A percentile compares a stretch with the other conserved stretches of the same genome.
Evolutionary conservation across 2,797 vertebrate genomes (phyloP).

Genomic region (Sebastes dallii): DNA sequence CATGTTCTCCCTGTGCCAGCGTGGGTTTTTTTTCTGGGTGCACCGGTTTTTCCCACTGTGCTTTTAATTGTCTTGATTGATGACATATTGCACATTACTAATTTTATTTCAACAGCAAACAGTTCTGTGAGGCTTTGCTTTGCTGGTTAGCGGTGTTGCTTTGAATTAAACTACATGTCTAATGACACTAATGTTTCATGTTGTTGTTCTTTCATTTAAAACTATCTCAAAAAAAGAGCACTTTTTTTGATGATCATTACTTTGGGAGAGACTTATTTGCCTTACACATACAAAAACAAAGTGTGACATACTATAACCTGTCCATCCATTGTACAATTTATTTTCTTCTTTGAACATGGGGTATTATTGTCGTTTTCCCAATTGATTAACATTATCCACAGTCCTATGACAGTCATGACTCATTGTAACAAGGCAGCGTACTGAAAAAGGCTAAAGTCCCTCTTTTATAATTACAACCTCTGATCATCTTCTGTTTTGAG

Average conservation of each 20-base stretch:
- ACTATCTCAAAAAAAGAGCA: not conserved
- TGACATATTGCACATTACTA: not conserved
- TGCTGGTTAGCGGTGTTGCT: not conserved
- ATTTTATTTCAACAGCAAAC: not conserved
- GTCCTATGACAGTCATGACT: constrained; percentile 34
- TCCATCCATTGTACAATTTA: constrained; percentile 51
- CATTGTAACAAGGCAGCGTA: constrained; percentile 50
- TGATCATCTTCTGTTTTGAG: not conserved
- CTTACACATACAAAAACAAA: not conserved
- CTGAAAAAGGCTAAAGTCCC: constrained; percentile 19
- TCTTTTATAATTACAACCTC: not conserved
- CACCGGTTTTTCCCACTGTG: not conserved
- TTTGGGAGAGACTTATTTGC: not conserved
- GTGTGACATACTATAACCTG: not conserved
- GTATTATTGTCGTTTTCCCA: constrained; percentile 46
- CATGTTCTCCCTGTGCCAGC: not conserved
- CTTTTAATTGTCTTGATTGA: not conserved
- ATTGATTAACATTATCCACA: constrained; percentile 19
- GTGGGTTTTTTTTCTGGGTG: not conserved
- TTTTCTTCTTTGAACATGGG: constrained; percentile 39
- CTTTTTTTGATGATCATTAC: not conserved
- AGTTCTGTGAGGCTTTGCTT: not conserved
- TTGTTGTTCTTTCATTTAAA: not conserved
- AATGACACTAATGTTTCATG: not conserved
- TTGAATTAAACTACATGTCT: not conserved